Base-by-base conservation (phyloP, 2,888 invertebrate species). In the Lingula anatina region DNA sequence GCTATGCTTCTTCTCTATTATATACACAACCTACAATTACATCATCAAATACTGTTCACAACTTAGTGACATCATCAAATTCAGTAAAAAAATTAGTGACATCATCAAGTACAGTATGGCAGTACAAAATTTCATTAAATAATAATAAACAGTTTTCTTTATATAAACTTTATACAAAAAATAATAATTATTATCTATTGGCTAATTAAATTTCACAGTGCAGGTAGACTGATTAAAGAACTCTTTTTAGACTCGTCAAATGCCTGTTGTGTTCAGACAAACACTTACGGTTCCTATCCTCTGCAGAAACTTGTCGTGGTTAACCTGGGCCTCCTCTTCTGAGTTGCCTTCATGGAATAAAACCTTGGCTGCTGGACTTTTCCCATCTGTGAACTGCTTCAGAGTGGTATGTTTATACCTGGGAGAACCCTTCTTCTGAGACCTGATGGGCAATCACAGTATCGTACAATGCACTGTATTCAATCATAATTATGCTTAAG, bases 1-100 rank as follows among this genome's bases (percentile, higher is more conserved):
- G 12, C 84, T 81, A 70, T 93, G 89, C 20, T 85, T 81, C 75
- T 83, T 82, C 66, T 89, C 85, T 44, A 84, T 78, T 42, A 96
- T 87, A 59, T 80, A 82, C 12, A 94, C 88, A 12, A 94, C 87
- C 76, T 79, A 55, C n/a, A 53, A 31, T 20, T n/a, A 41, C 12
- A 23, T 35, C n/a, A 28, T 18, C 23, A 40, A 46, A 23, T 9
- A 9, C 42, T 23, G 39, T 21, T n/a, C n/a, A 47, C 35, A 50
- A 28, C 23, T n/a, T 23, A 44, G 1, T 25, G 23, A 47, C 24
- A 35, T 4, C 21, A 4, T 27, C 12, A 27, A 15, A 31, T 23
- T 28, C 27, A 46, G n/a, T 18, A 24, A 15, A 2, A 49, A 37
- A 1, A 47, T 25, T 3, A 24, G 20, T n/a, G 21, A 44, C 26